Base-by-base conservation (phyloP, 2,888 invertebrate genomes). In the Zonitis immaculata region DNA sequence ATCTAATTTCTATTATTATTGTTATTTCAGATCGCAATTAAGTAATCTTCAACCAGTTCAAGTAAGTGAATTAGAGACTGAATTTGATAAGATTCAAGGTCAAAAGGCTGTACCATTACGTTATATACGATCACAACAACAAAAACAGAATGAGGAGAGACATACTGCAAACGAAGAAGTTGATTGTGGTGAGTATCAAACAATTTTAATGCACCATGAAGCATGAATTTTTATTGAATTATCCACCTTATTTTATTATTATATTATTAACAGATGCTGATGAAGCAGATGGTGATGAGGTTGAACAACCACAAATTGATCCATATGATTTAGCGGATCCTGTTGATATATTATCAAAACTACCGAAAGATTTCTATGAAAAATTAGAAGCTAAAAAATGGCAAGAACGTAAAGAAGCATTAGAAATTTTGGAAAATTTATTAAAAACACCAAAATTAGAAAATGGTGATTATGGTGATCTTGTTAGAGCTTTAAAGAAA, bases 291-390 rank as follows among this genome's bases (percentile, higher is more conserved):
- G 80, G 80, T 3, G 82, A 77, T 9, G 76, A 73, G 27, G 76
- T 73, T 28, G 76, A 68, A 42, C 68, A 73, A 22, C 74, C 68
- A 39, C 88, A 88, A 53, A 79, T 95, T 47, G 97, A 98, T 77
- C 90, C 95, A 0, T 93, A 88, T 74, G 98, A 98, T 51, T 77
- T 96, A 0, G 75, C 96, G 26, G 91, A 92, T 64, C 91, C 97
- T 0, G 94, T 95, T 44, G 95, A 99, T 70, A 91, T 99, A 61
- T 74, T 98, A 1, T 88, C 92, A 0, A 91, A 94, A 72, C 76
- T 99, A 28, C 95, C 97, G 0, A 93, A 94, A 77, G 95, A 97
- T 75, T 98, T 97, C 75, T 95, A 88, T 71, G 95, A 96, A 3
- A 92, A 95, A 73, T 73, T 92, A 3, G 95, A 98, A 67, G 91